Percentiles rank a stretch among this genome's conserved stretches.
These are phyloP conservation scores for Mythimna ferrago DNA, from an alignment of 2,888 invertebrate species.

Conservation along the genomic window DNA sequence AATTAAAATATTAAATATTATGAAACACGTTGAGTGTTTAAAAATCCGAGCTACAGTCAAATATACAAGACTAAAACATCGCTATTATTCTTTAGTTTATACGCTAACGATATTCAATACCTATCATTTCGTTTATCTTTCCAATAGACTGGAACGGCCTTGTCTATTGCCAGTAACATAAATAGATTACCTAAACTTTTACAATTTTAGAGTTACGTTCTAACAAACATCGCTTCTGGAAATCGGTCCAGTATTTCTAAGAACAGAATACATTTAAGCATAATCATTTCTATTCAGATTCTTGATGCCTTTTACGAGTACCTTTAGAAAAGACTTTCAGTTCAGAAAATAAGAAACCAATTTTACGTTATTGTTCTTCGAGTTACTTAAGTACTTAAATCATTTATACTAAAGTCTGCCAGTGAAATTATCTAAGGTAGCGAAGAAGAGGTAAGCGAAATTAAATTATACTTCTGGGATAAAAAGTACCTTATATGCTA, in stretches of 20 bases:
- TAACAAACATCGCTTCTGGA: background rate
- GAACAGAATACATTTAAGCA: constrained; percentile 7
- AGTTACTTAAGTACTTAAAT: background rate
- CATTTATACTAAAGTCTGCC: background rate
- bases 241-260: constrained; percentile 10
- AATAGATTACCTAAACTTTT: constrained; percentile 9
- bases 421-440: no score
- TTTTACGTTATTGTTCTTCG: background rate
- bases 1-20: no score
- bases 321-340: background rate
- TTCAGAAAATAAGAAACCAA: background rate
- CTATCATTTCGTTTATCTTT: constrained; percentile 27
- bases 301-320: background rate
- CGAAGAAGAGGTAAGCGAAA: no score
- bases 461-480: no score
- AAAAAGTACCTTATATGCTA: no score
- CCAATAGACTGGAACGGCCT: constrained; percentile 16
- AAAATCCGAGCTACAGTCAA: background rate
- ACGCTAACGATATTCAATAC: constrained; percentile 6
- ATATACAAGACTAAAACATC: constrained; percentile 8
- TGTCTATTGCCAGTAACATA: background rate
- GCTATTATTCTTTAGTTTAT: constrained; percentile 2
- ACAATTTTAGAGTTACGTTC: constrained; percentile 23
- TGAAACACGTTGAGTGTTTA: no score
- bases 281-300: background rate